Base-by-base conservation (phyloP, 2,113 vertebrate genomes). In the Emydocephalus ijimae region DNA sequence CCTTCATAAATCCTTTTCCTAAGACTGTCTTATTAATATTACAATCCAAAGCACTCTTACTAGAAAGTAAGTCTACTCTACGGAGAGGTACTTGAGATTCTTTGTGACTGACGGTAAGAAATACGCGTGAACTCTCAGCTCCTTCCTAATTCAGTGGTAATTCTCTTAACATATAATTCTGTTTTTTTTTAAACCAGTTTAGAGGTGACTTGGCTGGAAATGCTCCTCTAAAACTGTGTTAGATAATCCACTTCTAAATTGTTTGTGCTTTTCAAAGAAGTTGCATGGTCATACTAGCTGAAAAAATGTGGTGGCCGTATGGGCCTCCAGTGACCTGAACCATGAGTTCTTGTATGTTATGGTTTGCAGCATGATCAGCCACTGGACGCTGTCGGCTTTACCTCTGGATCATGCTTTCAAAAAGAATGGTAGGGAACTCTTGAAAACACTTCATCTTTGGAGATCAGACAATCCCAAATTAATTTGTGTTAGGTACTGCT, bases 231-330 rank as follows among this genome's bases (percentile, higher is more conserved):
- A 93, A 0, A 0, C 34, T 88, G 39, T 59, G 1, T 0, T 24
- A 87, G 93, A 91, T 94, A 20, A 91, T 89, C 69, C 93, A 93
- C 88, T 92, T 93, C 90, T 89, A 94, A 94, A 90, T 26, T 94
- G 95, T 81, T 93, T 92, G 88, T 89, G 29, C 89, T 91, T 93
- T 96, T 94, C 93, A 85, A 74, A 91, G 61, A 94, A 94, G 85
- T 81, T 52, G 48, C 57, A 91, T 94, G 92, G 93, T 45, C 1
- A 1, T 59, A 57, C 87, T 87, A 50, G 69, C 21, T 81, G 29
- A 55, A 85, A 64, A 92, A 91, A 45, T 55, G 34, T 8, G 92
- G 34, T 8, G 92, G 50, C 18, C 14, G 29, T 45, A 11, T 89
- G 45, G 26, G 56, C 48, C 57, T 20, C 7, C 43, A 14, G 11